These are phyloP conservation scores for Sphaerophoria rueppellii DNA, from an alignment of 2,888 invertebrate genomes.

Conservation along the genomic window DNA sequence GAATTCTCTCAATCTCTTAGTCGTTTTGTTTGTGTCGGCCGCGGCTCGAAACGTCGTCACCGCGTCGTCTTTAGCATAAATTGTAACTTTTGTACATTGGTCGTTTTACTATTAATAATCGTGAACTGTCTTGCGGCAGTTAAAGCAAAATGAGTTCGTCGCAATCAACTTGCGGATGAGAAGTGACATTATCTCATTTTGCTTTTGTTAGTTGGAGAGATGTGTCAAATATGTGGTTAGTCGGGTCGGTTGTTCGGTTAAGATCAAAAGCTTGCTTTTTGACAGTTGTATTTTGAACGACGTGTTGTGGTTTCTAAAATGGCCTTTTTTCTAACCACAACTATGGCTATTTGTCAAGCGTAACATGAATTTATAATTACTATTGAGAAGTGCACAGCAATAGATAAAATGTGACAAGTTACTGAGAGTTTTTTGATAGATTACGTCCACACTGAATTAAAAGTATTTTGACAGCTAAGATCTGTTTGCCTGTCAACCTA, in stretches of 20 bases:
- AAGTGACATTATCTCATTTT: constrained; percentile 68
- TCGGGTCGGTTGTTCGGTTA: background rate
- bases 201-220: constrained; percentile 11
- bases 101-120: constrained; percentile 70
- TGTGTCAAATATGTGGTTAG: constrained; percentile 25
- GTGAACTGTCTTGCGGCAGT: constrained; percentile 58
- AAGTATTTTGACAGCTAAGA: constrained; percentile 37
- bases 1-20: constrained; percentile 66
- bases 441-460: constrained; percentile 12
- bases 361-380: constrained; percentile 43
- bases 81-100: constrained; percentile 48
- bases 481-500: constrained; percentile 32
- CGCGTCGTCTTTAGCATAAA: constrained; percentile 61
- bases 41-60: background rate
- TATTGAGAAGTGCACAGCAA: constrained; percentile 32
- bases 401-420: constrained; percentile 54
- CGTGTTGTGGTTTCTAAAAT: constrained; percentile 31
- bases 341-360: constrained; percentile 12
- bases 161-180: constrained; percentile 67
- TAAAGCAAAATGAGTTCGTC: constrained; percentile 63
- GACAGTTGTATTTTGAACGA: constrained; percentile 58
- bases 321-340: constrained; percentile 1
- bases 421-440: constrained; percentile 46
- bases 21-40: constrained; percentile 30
- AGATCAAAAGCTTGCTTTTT: constrained; percentile 54